Conservation (phyloP, 1,140 invertebrate genomes). For the Eriosoma lanigerum region DNA sequence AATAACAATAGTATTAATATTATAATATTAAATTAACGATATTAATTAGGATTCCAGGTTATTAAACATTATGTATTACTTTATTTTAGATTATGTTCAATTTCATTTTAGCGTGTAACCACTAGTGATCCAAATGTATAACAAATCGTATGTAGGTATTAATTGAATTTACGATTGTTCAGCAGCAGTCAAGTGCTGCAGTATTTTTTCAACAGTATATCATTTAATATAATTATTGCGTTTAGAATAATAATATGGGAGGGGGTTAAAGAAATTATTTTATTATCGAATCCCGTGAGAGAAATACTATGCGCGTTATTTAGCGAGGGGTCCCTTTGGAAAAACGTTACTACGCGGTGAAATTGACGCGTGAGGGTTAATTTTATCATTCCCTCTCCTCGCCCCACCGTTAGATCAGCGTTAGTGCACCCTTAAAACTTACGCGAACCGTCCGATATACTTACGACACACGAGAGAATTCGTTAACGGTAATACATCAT, state of each 20-base stretch:
- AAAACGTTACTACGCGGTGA: not conserved
- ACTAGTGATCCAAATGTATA: too few relatives aligned
- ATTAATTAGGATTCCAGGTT: too few relatives aligned
- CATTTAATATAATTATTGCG: slow-evolving; percentile 33
- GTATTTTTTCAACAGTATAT: not conserved
- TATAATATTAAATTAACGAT: too few relatives aligned
- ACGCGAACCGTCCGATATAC: not conserved
- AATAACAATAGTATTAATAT: too few relatives aligned
- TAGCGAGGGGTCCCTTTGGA: too few relatives aligned
- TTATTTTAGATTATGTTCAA: too few relatives aligned
- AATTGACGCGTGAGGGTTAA: slow-evolving; percentile 14
- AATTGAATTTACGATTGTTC: too few relatives aligned
- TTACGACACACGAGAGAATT: slow-evolving; percentile 37
- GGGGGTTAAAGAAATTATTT: slow-evolving; percentile 22
- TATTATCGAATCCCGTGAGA: not conserved
- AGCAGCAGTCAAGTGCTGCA: too few relatives aligned
- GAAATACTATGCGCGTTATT: not conserved
- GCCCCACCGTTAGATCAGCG: not conserved
- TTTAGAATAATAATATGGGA: slow-evolving; percentile 15
- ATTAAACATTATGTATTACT: too few relatives aligned
- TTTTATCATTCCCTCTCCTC: not conserved
- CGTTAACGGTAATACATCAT: slow-evolving; percentile 14
- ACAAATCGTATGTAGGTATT: too few relatives aligned
- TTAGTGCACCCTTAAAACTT: not conserved
- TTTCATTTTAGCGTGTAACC: too few relatives aligned